Base-by-base conservation (phyloP, 2,888 invertebrate species). In the Drosophila setosimentum region DNA sequence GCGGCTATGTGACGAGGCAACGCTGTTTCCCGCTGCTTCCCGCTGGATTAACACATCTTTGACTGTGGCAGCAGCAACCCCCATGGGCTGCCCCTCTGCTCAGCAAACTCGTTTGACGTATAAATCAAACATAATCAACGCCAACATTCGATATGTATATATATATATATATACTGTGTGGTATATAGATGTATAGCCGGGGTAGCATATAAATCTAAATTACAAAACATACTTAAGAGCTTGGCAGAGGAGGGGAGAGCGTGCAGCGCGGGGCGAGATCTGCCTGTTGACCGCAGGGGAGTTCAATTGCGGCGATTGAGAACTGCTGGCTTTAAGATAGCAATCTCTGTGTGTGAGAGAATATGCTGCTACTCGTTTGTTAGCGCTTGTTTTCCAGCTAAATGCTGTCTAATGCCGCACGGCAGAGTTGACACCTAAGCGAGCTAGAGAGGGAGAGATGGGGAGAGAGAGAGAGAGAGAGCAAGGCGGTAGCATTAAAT, bases 61-160 rank as follows among this genome's bases (percentile, higher is more conserved):
- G 37, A 2, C 21, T 53, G 45, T 10, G 42, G 54, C 65, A 54
- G 53, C 57, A 57, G 24, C 68, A 73, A 69, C 78, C 69, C 82
- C 69, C 74, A 68, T 82, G 84, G 68, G 40, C 49, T 32, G 57
- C 42, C 49, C 54, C 58, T 50, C 60, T 49, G 27, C 51, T 57
- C 55, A 30, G 59, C 18, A 49, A 83, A 77, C 83, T 63, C 62
- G 68, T 59, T 69, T 80, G 90, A 86, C 90, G 74, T 75, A 91
- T 87, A 87, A 87, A 87, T 87, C 87, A 87, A 87, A 78, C 78
- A 91, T 87, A 87, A 87, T 90, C 91, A 87, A 87, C 89, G 82
- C 73, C 76, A 76, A 78, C 73, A 74, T 69, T 63, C 89, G 68
- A 90, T 88, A 74, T 53, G 57, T 65, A 59, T 51, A 67, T 68